Evolutionary conservation across 2,797 vertebrate species (phyloP).

Genomic region (Notoglanidium macrostoma): DNA sequence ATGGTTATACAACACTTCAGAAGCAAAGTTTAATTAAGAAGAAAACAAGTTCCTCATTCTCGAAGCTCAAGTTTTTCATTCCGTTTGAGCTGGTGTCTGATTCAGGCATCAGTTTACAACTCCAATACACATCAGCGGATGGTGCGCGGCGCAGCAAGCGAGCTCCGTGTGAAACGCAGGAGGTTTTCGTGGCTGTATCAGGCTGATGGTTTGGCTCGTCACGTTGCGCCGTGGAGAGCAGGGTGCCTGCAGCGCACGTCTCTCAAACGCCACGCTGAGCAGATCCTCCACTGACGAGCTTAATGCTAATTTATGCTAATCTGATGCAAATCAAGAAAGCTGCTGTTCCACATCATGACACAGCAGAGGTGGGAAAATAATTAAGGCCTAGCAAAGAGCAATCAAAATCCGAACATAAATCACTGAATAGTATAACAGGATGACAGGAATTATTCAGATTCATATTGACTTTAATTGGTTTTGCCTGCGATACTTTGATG

Average conservation of each 20-base stretch:
- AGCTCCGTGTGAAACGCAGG: slow-evolving; percentile 23
- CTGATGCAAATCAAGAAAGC: slow-evolving; percentile 50
- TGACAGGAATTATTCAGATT: slow-evolving; percentile 53
- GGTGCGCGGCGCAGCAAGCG: slow-evolving; percentile 2
- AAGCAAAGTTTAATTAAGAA: background rate
- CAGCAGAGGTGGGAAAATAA: slow-evolving; percentile 54
- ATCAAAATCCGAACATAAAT: slow-evolving; percentile 50
- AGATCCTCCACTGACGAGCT: slow-evolving; percentile 50
- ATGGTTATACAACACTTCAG: slow-evolving; percentile 4
- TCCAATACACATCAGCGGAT: slow-evolving; percentile 13
- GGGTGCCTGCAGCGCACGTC: slow-evolving; percentile 47
- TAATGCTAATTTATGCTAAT: slow-evolving; percentile 55
- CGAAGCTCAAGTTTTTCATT: background rate
- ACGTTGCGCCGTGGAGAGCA: slow-evolving; percentile 31
- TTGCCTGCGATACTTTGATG: slow-evolving; percentile 44
- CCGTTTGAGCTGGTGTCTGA: slow-evolving; percentile 8
- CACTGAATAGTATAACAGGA: slow-evolving; percentile 52
- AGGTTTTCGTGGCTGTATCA: slow-evolving; percentile 34
- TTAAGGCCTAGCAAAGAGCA: slow-evolving; percentile 56
- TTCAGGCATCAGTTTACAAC: slow-evolving; percentile 11
- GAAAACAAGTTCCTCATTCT: background rate
- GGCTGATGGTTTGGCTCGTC: slow-evolving; percentile 36
- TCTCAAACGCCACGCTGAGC: slow-evolving; percentile 51
- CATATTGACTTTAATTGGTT: slow-evolving; percentile 49
- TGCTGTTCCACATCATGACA: slow-evolving; percentile 48